Percentiles rank a stretch among this genome's conserved stretches.
Conservation (phyloP, 2,797 vertebrate species). For the Miichthys miiuy region DNA sequence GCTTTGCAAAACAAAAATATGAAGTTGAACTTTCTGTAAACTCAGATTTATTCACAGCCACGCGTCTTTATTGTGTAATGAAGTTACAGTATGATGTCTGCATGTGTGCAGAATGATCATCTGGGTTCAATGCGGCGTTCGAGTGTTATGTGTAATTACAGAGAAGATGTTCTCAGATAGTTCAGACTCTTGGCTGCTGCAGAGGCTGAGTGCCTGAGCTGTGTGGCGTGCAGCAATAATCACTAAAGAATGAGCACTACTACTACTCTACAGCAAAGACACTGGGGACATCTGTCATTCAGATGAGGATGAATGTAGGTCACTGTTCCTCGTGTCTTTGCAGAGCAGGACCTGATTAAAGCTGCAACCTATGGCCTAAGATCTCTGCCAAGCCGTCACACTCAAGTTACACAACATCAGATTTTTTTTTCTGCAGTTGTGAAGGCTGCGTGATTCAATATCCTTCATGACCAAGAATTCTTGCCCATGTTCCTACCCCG, state of each 20-base stretch:
- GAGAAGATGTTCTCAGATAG: conserved; percentile 5
- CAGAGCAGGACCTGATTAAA: conserved; percentile 73
- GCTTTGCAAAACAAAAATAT: not conserved
- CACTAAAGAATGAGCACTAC: conserved; percentile 61
- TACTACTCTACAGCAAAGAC: conserved; percentile 64
- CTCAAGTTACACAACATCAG: conserved; percentile 55
- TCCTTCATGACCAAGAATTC: conserved; percentile 38
- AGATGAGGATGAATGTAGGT: conserved; percentile 79
- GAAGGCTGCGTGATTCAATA: conserved; percentile 44
- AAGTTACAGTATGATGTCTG: not conserved
- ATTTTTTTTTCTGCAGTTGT: conserved; percentile 13
- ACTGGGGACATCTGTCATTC: conserved; percentile 78
- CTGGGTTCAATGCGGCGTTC: not conserved
- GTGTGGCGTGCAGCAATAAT: conserved; percentile 60
- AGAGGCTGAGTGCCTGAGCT: conserved; percentile 39
- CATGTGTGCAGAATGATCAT: not conserved
- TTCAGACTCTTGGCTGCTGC: conserved; percentile 15
- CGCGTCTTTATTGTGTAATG: not conserved
- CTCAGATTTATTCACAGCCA: not conserved
- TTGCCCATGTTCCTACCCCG: not conserved
- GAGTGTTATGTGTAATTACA: not conserved
- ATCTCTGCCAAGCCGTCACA: conserved; percentile 25
- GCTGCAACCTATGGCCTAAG: conserved; percentile 53
- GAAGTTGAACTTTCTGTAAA: not conserved
- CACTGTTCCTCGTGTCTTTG: conserved; percentile 69